Conservation (phyloP, 2,888 invertebrate species). For the Steromphala cineraria region DNA sequence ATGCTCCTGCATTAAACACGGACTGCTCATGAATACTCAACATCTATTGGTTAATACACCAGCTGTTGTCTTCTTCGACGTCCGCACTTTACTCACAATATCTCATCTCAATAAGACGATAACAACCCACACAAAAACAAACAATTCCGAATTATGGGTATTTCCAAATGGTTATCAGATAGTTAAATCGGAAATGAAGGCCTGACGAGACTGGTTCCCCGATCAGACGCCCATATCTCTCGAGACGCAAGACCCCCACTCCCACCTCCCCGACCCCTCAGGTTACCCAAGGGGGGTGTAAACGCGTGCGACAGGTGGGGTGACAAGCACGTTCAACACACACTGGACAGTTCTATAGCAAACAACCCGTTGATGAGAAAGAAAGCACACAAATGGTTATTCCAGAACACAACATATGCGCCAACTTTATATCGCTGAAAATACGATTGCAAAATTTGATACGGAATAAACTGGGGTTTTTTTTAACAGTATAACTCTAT, state of each 20-base stretch:
- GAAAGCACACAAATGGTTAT: no score
- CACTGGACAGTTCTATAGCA: conserved; percentile 6
- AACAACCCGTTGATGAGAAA: neutral
- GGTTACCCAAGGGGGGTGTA: neutral
- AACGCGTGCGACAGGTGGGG: conserved; percentile 8
- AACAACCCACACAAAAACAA: neutral
- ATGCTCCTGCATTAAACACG: neutral
- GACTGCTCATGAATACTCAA: neutral
- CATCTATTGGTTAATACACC: neutral
- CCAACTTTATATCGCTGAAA: no score
- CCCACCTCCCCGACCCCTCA: neutral
- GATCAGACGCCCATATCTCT: neutral
- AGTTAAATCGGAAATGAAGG: neutral
- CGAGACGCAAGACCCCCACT: neutral
- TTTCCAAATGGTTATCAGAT: conserved; percentile 12
- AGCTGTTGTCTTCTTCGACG: neutral
- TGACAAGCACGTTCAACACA: conserved; percentile 12
- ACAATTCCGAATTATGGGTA: neutral
- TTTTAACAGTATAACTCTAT: no score
- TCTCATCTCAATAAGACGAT: neutral
- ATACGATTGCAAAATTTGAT: no score
- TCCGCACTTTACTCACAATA: neutral
- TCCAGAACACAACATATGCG: no score
- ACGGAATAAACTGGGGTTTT: no score
- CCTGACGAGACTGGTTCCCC: neutral